Conservation (phyloP, 2,888 invertebrate genomes). For the Herminia tarsipennalis region DNA sequence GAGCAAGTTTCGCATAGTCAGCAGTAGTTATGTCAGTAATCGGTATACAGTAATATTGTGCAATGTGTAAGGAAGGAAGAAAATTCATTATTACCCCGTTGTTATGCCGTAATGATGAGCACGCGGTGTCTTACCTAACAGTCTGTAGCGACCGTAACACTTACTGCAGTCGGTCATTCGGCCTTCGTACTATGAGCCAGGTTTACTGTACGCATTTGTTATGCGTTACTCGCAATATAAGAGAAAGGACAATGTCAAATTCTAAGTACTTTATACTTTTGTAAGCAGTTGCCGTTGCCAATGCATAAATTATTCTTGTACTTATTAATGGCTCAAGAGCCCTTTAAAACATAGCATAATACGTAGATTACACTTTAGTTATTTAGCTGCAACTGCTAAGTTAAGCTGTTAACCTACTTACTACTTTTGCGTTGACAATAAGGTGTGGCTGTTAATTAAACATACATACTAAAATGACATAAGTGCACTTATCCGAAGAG, state of each 20-base stretch:
- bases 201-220: conserved; percentile 25
- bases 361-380: too few species aligned
- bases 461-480: too few species aligned
- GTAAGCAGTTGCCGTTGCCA: background rate
- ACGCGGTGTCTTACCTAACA: conserved; percentile 61
- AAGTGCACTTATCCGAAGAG: too few species aligned
- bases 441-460: too few species aligned
- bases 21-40: conserved; percentile 37
- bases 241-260: conserved; percentile 45
- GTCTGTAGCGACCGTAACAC: conserved; percentile 47
- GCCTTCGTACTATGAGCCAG: conserved; percentile 30
- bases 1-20: conserved; percentile 29
- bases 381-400: too few species aligned
- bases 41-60: conserved; percentile 63
- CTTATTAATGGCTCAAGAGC: too few species aligned
- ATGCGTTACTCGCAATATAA: conserved; percentile 25
- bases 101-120: conserved; percentile 62
- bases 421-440: too few species aligned
- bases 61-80: conserved; percentile 73
- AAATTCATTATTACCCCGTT: conserved; percentile 51
- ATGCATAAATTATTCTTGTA: background rate
- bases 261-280: background rate
- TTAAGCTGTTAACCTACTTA: too few species aligned
- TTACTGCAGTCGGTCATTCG: conserved; percentile 35
- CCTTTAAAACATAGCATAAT: too few species aligned